Evolutionary conservation across 2,113 vertebrate species (phyloP).

Genomic region (Uria aalge): DNA sequence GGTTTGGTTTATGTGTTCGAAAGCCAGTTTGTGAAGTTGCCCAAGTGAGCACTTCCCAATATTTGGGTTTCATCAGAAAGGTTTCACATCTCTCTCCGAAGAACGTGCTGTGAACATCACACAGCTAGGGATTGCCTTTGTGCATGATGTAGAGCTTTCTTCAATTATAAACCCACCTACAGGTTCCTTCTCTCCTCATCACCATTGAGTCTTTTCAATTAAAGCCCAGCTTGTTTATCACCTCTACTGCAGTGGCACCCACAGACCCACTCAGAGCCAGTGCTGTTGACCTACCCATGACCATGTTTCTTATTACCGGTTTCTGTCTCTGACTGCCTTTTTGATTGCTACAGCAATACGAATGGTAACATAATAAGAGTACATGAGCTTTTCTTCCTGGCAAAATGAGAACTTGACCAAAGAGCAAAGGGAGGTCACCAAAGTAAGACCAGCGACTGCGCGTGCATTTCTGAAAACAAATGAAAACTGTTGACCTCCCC

Average conservation of each 20-base stretch:
- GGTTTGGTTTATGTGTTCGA: background rate
- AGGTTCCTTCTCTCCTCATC: background rate
- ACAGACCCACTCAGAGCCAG: background rate
- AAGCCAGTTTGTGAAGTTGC: background rate
- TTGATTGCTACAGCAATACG: background rate
- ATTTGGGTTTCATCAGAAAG: background rate
- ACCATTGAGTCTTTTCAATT: no score
- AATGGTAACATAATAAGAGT: background rate
- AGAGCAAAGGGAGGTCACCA: background rate
- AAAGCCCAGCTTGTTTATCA: background rate
- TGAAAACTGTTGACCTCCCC: background rate
- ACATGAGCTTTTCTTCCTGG: background rate
- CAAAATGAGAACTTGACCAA: background rate
- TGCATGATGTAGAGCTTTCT: background rate
- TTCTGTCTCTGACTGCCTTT: background rate
- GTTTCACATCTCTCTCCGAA: background rate
- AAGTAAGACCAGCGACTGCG: fast-evolving
- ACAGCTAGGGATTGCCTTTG: background rate
- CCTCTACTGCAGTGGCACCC: background rate
- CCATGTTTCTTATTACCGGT: background rate
- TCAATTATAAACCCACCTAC: background rate
- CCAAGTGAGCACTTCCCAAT: background rate
- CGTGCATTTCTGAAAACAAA: background rate
- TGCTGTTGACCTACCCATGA: background rate
- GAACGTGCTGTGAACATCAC: background rate